These are phyloP conservation scores for Pantherophis guttatus DNA, from an alignment of 2,113 vertebrate genomes.

Conservation along the genomic window DNA sequence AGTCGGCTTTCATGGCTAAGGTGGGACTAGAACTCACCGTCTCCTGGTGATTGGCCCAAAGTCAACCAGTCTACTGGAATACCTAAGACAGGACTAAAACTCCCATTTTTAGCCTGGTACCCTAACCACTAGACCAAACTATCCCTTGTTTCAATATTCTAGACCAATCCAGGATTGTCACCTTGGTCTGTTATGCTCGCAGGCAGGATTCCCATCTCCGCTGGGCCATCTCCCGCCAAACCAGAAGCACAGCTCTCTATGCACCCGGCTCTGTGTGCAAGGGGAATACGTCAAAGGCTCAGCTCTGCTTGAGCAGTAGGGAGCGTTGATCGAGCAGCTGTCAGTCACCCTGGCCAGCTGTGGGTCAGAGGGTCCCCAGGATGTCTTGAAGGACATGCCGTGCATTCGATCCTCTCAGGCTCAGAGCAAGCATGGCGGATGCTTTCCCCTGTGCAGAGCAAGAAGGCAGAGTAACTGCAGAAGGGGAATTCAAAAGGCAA, in stretches of 20 bases:
- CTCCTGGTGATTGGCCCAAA: neutral
- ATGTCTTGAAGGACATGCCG: constrained; percentile 48
- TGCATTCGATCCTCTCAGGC: constrained; percentile 64
- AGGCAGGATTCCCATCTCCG: neutral
- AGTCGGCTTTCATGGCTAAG: too few relatives aligned
- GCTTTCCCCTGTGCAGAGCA: constrained; percentile 10
- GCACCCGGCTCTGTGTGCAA: constrained; percentile 15
- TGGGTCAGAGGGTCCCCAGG: constrained; percentile 47
- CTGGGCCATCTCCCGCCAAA: constrained; percentile 66
- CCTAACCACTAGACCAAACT: too few relatives aligned
- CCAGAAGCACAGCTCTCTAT: constrained; percentile 71
- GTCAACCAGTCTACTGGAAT: too few relatives aligned
- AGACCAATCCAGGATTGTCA: neutral
- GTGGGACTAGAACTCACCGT: too few relatives aligned
- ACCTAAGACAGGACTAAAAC: too few relatives aligned
- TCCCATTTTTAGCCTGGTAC: too few relatives aligned
- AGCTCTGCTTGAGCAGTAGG: constrained; percentile 28
- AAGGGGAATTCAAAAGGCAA: neutral
- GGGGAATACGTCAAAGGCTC: constrained; percentile 43
- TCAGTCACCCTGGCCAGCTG: constrained; percentile 32
- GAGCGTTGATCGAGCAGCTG: constrained; percentile 13
- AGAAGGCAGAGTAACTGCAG: constrained; percentile 52
- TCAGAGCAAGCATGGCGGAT: constrained; percentile 56
- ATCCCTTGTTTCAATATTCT: neutral
- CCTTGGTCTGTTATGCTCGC: constrained; percentile 12